Conservation (phyloP, 2,797 vertebrate genomes). For the Zenarchopterus dispar region DNA sequence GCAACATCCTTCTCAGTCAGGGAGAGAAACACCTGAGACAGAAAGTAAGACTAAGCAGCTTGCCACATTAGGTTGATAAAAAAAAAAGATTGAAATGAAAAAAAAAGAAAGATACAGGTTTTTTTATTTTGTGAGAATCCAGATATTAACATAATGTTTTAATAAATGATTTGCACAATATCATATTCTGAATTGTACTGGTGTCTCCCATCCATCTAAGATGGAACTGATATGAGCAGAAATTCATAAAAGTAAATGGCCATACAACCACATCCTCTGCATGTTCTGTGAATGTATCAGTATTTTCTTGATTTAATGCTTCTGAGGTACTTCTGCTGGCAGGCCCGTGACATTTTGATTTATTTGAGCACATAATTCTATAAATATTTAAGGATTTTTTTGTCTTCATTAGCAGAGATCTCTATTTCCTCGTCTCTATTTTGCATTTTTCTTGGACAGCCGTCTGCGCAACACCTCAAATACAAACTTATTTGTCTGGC, state of each 20-base stretch:
- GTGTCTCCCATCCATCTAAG: slow-evolving; percentile 33
- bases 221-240: slow-evolving; percentile 13
- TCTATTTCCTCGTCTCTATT: slow-evolving; percentile 41
- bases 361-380: slow-evolving; percentile 51
- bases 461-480: slow-evolving; percentile 31
- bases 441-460: slow-evolving; percentile 35
- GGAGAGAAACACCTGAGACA: slow-evolving; percentile 41
- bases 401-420: slow-evolving; percentile 70
- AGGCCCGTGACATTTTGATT: slow-evolving; percentile 44
- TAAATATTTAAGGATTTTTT: slow-evolving; percentile 77
- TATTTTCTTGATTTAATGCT: slow-evolving; percentile 51
- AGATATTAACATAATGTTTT: slow-evolving; percentile 68
- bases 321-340: slow-evolving; percentile 62
- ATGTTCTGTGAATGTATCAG: slow-evolving; percentile 48
- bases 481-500: slow-evolving; percentile 15
- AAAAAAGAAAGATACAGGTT: too few species aligned
- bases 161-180: slow-evolving; percentile 2
- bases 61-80: slow-evolving; percentile 24
- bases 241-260: slow-evolving; percentile 43
- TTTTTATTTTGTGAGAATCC: slow-evolving; percentile 6
- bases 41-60: slow-evolving; percentile 54
- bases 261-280: slow-evolving; percentile 50
- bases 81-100: too few species aligned
- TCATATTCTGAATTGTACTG: slow-evolving; percentile 13
- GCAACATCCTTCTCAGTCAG: slow-evolving; percentile 46